phyloP scores from a whole-genome alignment of 2,888 invertebrate genomes.

The Bellardia pandia region DNA sequence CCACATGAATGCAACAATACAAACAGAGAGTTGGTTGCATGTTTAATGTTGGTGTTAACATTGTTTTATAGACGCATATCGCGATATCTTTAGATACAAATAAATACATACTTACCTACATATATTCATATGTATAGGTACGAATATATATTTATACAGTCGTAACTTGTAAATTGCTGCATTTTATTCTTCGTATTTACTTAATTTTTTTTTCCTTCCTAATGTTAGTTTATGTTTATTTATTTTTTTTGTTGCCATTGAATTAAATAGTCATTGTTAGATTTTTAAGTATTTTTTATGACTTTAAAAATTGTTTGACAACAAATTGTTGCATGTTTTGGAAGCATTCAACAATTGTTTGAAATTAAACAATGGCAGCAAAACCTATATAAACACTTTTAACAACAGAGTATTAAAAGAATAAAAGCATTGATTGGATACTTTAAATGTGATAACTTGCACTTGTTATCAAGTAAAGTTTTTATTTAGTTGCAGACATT shows the following conservation, averaged over 20 bases:
- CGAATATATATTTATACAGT: neutral
- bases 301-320: conserved; percentile 33
- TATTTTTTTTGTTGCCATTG: neutral
- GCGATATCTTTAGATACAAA: neutral
- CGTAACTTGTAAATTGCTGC: neutral
- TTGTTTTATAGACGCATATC: neutral
- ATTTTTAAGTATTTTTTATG: conserved; percentile 29
- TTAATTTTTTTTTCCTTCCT: neutral
- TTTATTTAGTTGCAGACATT: neutral
- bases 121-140: neutral
- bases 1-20: neutral
- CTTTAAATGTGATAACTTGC: too few relatives aligned
- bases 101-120: neutral
- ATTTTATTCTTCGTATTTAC: neutral
- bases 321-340: conserved; percentile 46
- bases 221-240: conserved; percentile 7
- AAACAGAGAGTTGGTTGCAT: neutral
- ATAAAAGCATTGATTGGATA: neutral
- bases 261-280: conserved; percentile 32
- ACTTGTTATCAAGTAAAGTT: too few relatives aligned
- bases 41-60: conserved; percentile 12
- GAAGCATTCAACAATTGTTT: conserved; percentile 21
- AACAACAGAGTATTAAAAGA: neutral
- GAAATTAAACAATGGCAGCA: conserved; percentile 9
- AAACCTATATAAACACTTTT: neutral